phyloP scores from a whole-genome alignment of 2,888 invertebrate genomes.

The Heliconius sara region DNA sequence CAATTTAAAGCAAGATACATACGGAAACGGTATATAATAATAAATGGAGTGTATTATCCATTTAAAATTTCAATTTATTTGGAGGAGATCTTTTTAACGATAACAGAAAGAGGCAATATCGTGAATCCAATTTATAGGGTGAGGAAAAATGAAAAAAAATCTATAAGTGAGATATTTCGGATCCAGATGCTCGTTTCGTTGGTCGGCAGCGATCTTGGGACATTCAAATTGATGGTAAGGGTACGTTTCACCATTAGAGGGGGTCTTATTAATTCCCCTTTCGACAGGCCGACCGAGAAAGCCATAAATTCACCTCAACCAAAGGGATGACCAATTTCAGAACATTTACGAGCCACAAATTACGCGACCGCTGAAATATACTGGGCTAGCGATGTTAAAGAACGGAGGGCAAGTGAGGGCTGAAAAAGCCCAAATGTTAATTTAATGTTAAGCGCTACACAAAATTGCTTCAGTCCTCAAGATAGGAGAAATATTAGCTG shows the following conservation, averaged over 20 bases:
- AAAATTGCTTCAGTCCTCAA: slow-evolving; percentile 77
- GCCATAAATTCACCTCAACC: slow-evolving; percentile 83
- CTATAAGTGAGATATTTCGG: slow-evolving; percentile 67
- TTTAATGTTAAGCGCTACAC: slow-evolving; percentile 80
- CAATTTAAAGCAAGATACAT: neutral
- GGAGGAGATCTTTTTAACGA: slow-evolving; percentile 49
- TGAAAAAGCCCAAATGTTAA: slow-evolving; percentile 83
- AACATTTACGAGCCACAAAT: slow-evolving; percentile 85
- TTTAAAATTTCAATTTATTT: slow-evolving; percentile 27
- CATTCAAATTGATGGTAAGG: slow-evolving; percentile 84
- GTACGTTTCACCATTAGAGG: slow-evolving; percentile 83
- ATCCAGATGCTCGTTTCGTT: slow-evolving; percentile 72
- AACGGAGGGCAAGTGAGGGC: slow-evolving; percentile 68
- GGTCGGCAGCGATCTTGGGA: slow-evolving; percentile 77
- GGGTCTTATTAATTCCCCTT: slow-evolving; percentile 84
- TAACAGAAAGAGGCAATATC: slow-evolving; percentile 66
- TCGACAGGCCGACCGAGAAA: slow-evolving; percentile 83
- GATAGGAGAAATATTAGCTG: slow-evolving; percentile 75
- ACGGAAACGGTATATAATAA: slow-evolving; percentile 5
- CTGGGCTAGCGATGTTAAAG: slow-evolving; percentile 72
- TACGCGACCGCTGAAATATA: slow-evolving; percentile 83
- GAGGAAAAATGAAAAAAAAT: slow-evolving; percentile 48
- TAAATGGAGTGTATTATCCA: slow-evolving; percentile 28
- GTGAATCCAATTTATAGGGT: slow-evolving; percentile 69
- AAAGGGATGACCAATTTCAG: slow-evolving; percentile 85